phyloP scores from a whole-genome alignment of 2,888 invertebrate genomes.

The Caenorhabditis sinica region DNA sequence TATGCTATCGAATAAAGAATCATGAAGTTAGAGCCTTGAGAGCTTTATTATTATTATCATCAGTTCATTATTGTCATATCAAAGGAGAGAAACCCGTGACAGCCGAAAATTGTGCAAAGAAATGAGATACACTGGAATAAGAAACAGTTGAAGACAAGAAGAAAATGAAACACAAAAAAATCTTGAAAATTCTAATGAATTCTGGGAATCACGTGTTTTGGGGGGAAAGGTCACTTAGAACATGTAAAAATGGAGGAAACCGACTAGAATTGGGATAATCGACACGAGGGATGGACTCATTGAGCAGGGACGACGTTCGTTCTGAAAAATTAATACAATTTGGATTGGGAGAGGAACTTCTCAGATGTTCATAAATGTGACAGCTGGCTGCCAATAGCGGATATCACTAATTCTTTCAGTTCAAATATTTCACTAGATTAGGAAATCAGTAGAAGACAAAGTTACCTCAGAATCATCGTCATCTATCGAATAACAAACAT shows the following conservation, averaged over 20 bases:
- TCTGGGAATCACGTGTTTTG: conserved; percentile 23
- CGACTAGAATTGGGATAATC: conserved; percentile 32
- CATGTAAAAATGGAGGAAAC: conserved; percentile 48
- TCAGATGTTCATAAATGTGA: no score
- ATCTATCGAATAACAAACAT: conserved; percentile 66
- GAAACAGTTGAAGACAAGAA: conserved; percentile 13
- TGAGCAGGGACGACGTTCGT: conserved; percentile 62
- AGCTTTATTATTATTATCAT: conserved; percentile 17
- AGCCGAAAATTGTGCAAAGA: conserved; percentile 52
- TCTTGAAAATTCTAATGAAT: conserved; percentile 14
- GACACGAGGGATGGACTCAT: conserved; percentile 5
- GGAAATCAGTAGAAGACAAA: not conserved
- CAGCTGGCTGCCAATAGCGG: no score
- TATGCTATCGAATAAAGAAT: conserved; percentile 9
- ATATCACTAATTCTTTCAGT: no score
- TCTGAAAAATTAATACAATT: conserved; percentile 30
- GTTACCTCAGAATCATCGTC: conserved; percentile 61
- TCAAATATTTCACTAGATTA: not conserved
- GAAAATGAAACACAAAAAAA: conserved; percentile 23
- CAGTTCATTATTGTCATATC: conserved; percentile 14
- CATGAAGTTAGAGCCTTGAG: not conserved
- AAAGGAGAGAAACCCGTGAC: conserved; percentile 26
- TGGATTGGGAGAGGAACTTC: not conserved
- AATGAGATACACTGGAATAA: conserved; percentile 58
- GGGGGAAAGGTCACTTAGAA: conserved; percentile 51